phyloP scores from a whole-genome alignment of 2,797 vertebrate genomes.

The Scomberomorus guttatus region DNA sequence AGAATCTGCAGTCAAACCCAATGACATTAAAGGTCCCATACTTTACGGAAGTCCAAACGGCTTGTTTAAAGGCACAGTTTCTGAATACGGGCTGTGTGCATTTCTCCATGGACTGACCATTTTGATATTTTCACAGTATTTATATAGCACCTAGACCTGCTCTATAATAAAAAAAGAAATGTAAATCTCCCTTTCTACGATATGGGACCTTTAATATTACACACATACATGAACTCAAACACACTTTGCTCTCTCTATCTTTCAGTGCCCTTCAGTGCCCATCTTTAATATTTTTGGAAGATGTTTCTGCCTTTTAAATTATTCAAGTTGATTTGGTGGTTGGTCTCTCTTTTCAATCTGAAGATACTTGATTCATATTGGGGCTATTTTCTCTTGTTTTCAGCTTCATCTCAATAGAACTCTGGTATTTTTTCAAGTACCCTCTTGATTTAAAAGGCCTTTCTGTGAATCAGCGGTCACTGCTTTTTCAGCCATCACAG shows the following conservation, averaged over 20 bases:
- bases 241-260: slow-evolving; percentile 5
- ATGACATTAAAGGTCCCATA: background rate
- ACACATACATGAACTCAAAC: background rate
- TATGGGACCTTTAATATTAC: too few species aligned
- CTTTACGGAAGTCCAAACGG: too few species aligned
- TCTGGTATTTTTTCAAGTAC: background rate
- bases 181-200: too few species aligned
- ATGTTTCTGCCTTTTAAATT: background rate
- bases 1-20: background rate
- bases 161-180: too few species aligned
- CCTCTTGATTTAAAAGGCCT: slow-evolving; percentile 11
- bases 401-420: slow-evolving; percentile 13
- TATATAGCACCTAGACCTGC: too few species aligned
- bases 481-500: slow-evolving; percentile 73
- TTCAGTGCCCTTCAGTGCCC: background rate
- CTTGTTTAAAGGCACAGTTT: too few species aligned
- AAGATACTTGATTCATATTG: slow-evolving; percentile 9
- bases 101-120: too few species aligned
- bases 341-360: slow-evolving; percentile 23
- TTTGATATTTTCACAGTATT: too few species aligned
- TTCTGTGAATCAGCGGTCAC: slow-evolving; percentile 2
- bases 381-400: slow-evolving; percentile 9
- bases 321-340: slow-evolving; percentile 35
- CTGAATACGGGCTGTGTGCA: too few species aligned
- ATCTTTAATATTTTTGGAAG: background rate